phyloP scores from a whole-genome alignment of 2,888 invertebrate genomes.

The Drosophila limbata region DNA sequence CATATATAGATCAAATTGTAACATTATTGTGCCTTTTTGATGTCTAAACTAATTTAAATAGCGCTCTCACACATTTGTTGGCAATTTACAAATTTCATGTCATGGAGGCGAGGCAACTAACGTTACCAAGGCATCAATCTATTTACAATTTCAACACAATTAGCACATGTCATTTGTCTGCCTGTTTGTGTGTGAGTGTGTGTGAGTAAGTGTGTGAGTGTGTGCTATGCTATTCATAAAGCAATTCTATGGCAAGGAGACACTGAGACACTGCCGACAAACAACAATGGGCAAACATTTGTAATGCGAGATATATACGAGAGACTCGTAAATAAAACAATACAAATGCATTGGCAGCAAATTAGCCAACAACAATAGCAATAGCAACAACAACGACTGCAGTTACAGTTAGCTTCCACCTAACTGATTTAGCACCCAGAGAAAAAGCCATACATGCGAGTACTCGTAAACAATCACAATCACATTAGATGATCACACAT shows the following conservation, averaged over 20 bases:
- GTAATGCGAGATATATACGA: constrained; percentile 32
- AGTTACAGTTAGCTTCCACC: constrained; percentile 19
- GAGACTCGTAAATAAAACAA: constrained; percentile 55
- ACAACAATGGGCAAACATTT: constrained; percentile 49
- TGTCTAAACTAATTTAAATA: constrained; percentile 21
- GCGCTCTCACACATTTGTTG: constrained; percentile 23
- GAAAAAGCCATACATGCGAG: constrained; percentile 9
- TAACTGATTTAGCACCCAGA: constrained; percentile 45
- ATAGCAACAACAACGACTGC: constrained; percentile 16
- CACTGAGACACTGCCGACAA: constrained; percentile 21
- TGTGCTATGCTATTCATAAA: constrained; percentile 51
- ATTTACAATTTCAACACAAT: constrained; percentile 57
- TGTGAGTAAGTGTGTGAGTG: not conserved
- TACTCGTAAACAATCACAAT: constrained; percentile 22
- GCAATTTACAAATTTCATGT: constrained; percentile 30
- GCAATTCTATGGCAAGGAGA: constrained; percentile 25
- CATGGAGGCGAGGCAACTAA: constrained; percentile 22
- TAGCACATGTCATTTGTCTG: constrained; percentile 44
- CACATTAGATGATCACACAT: constrained; percentile 15
- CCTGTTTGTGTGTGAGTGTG: not conserved
- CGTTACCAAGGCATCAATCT: constrained; percentile 49
- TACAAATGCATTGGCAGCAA: constrained; percentile 56
- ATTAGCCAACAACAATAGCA: constrained; percentile 38
- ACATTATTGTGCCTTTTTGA: constrained; percentile 23
- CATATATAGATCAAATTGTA: not conserved